These are phyloP conservation scores for Turritopsis rubra DNA, from an alignment of 30 jellyfish, hydroid and myxozoan species.

Conservation along the genomic window DNA sequence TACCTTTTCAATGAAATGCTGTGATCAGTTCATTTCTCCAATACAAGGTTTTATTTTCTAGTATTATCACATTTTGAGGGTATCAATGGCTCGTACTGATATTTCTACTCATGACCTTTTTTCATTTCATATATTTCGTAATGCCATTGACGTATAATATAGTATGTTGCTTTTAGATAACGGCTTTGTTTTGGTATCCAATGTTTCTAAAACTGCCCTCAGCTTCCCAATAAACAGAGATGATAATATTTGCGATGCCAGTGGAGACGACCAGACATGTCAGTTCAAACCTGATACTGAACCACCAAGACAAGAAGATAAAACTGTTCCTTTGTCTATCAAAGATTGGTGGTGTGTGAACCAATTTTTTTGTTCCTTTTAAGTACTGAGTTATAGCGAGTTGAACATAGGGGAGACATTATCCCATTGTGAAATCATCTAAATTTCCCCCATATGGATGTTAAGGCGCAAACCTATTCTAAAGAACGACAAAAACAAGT, in stretches of 20 bases:
- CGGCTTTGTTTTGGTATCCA: slow-evolving; percentile 42
- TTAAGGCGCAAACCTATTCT: too few relatives aligned
- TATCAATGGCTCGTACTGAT: too few relatives aligned
- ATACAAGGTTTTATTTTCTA: not conserved
- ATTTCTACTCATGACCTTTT: too few relatives aligned
- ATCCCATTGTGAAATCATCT: too few relatives aligned
- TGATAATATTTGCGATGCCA: not conserved
- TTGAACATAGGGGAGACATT: too few relatives aligned
- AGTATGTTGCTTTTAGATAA: slow-evolving; percentile 64
- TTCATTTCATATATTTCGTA: too few relatives aligned
- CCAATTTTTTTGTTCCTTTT: not conserved
- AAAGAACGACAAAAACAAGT: too few relatives aligned
- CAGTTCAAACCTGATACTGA: not conserved
- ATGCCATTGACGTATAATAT: too few relatives aligned
- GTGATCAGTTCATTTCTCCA: too few relatives aligned
- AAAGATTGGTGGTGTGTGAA: slow-evolving; percentile 53
- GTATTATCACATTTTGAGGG: too few relatives aligned
- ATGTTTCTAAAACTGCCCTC: not conserved
- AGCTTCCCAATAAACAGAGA: not conserved
- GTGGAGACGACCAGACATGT: not conserved
- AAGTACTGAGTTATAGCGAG: not conserved
- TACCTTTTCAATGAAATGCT: not conserved
- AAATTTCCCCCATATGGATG: too few relatives aligned
- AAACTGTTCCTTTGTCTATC: slow-evolving; percentile 38
- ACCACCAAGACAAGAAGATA: slow-evolving; percentile 11